A percentile compares a stretch with the other conserved stretches of the same genome.
phyloP scores from a whole-genome alignment of 2,888 invertebrate species.

The Cheilosia soror region DNA sequence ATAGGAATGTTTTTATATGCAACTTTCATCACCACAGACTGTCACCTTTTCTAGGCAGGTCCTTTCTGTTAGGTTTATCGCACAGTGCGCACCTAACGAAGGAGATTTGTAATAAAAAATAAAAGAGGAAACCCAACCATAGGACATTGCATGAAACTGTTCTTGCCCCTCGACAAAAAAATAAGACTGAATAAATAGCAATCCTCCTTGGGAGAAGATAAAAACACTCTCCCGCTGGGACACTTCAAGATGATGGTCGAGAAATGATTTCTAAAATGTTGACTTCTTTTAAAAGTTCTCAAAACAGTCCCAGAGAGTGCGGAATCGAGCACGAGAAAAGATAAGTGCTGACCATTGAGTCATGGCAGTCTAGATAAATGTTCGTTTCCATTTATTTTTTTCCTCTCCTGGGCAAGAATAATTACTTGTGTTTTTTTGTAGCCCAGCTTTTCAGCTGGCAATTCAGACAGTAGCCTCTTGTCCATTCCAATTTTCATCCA shows the following conservation, averaged over 20 bases:
- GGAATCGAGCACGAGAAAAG: slow-evolving; percentile 36
- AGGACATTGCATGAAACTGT: neutral
- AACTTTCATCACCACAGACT: neutral
- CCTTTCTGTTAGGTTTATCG: slow-evolving; percentile 10
- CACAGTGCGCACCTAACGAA: slow-evolving; percentile 1
- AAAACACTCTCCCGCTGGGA: slow-evolving; percentile 16
- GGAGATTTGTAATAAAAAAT: neutral
- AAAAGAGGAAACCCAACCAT: neutral
- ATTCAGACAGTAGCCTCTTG: slow-evolving; percentile 30
- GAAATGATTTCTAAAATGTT: slow-evolving; percentile 27
- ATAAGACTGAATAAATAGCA: slow-evolving; percentile 12
- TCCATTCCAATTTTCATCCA: slow-evolving; percentile 37
- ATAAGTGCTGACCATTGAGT: slow-evolving; percentile 52
- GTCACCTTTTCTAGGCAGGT: neutral
- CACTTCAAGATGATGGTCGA: slow-evolving; percentile 29
- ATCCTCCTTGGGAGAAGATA: slow-evolving; percentile 4
- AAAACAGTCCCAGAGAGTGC: slow-evolving; percentile 23
- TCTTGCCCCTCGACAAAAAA: neutral
- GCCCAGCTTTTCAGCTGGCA: no score
- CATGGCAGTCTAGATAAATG: slow-evolving; percentile 15
- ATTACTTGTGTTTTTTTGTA: slow-evolving; percentile 41
- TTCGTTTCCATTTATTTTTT: slow-evolving; percentile 47
- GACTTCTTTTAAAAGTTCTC: slow-evolving; percentile 40
- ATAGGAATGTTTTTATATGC: neutral
- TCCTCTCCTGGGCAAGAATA: slow-evolving; percentile 5